phyloP scores from a whole-genome alignment of 2,888 invertebrate genomes.

The Cantharis rufa region DNA sequence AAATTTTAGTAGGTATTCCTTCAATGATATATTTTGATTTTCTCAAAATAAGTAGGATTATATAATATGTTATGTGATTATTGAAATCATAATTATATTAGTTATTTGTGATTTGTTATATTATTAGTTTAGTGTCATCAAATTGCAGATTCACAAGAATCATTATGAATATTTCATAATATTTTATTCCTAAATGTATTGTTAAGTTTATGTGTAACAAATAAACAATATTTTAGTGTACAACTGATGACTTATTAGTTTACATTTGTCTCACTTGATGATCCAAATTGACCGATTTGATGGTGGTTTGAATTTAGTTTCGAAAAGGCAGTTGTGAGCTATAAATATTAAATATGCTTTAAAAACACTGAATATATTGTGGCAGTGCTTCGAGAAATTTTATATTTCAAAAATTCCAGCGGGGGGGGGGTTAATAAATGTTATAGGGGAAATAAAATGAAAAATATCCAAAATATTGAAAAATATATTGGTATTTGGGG shows the following conservation, averaged over 20 bases:
- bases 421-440: too few relatives aligned
- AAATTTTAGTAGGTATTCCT: neutral
- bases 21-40: neutral
- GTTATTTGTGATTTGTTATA: neutral
- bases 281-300: too few relatives aligned
- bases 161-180: neutral
- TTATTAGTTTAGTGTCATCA: neutral
- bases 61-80: neutral
- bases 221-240: neutral
- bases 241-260: neutral
- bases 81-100: neutral
- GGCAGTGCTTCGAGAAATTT: too few relatives aligned
- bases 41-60: neutral
- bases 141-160: neutral
- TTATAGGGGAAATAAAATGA: too few relatives aligned
- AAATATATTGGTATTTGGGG: too few relatives aligned
- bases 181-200: neutral
- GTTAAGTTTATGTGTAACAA: neutral
- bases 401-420: too few relatives aligned
- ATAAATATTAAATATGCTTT: too few relatives aligned
- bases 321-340: too few relatives aligned
- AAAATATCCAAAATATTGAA: too few relatives aligned
- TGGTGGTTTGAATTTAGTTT: too few relatives aligned
- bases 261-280: too few relatives aligned
- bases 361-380: too few relatives aligned